Percentiles rank a stretch among this genome's conserved stretches.
phyloP scores from a whole-genome alignment of 2,797 vertebrate genomes.

The Netta rufina region DNA sequence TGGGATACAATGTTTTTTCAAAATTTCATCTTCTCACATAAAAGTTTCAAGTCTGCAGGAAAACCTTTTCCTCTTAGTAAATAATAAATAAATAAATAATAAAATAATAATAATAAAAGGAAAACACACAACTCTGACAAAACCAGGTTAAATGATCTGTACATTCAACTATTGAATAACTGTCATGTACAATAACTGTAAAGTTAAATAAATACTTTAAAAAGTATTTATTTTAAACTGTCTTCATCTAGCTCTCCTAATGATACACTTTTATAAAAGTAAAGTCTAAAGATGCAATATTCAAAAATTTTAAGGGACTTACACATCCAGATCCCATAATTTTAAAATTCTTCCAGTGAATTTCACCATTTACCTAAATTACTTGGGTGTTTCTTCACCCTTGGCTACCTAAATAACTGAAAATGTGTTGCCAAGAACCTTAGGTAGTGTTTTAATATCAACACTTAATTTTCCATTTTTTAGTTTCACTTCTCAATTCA shows the following conservation, averaged over 20 bases:
- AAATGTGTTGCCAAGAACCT: not conserved
- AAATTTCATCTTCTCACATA: not conserved
- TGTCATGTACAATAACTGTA: not conserved
- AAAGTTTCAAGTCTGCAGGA: not conserved
- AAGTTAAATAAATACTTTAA: not conserved
- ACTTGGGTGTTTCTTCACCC: not conserved
- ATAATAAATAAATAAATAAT: not conserved
- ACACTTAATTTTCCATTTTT: not conserved
- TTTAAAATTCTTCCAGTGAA: not conserved
- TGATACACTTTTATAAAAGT: accelerated
- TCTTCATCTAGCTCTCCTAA: not conserved
- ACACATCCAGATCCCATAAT: not conserved
- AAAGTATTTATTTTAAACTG: not conserved
- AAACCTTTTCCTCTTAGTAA: not conserved
- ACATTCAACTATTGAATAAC: not conserved
- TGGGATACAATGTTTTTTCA: accelerated
- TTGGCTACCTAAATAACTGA: not conserved
- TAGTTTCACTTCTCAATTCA: not conserved
- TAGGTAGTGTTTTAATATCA: not conserved
- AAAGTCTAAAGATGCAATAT: not conserved
- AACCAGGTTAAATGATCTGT: not conserved
- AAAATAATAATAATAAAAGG: no score
- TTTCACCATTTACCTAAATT: not conserved
- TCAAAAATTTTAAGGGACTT: not conserved
- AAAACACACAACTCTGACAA: not conserved